Percentiles rank a stretch among this genome's conserved stretches.
These are phyloP conservation scores for Agrilus cyanescens DNA, from an alignment of 2,888 invertebrate genomes.

Conservation along the genomic window DNA sequence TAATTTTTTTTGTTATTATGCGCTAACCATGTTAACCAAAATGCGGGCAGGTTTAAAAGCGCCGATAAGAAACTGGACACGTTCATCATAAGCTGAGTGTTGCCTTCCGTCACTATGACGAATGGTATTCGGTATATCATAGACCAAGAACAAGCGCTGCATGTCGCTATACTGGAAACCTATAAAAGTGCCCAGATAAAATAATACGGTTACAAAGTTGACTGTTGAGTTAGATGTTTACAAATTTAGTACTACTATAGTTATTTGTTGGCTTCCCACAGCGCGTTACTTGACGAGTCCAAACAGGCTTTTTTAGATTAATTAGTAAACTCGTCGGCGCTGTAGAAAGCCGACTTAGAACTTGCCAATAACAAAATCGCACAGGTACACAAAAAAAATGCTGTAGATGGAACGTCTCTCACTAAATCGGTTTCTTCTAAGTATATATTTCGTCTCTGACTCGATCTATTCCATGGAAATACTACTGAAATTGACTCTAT, in stretches of 20 bases:
- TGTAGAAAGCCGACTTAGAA: background rate
- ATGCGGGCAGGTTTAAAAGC: constrained; percentile 14
- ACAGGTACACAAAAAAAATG: too few relatives aligned
- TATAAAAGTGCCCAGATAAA: constrained; percentile 5
- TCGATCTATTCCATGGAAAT: constrained; percentile 12
- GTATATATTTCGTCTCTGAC: background rate
- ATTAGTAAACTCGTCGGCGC: too few relatives aligned
- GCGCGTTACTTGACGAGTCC: too few relatives aligned
- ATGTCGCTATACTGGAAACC: constrained; percentile 12
- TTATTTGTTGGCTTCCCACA: too few relatives aligned
- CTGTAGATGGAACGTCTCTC: too few relatives aligned
- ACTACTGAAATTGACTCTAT: constrained; percentile 14
- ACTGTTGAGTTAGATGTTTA: too few relatives aligned
- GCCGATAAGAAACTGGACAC: constrained; percentile 14
- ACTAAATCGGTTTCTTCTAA: background rate
- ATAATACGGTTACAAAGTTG: background rate
- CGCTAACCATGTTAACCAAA: constrained; percentile 16
- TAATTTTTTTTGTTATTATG: constrained; percentile 15
- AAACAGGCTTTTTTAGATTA: too few relatives aligned
- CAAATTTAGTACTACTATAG: too few relatives aligned
- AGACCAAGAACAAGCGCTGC: constrained; percentile 12
- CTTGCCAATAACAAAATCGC: too few relatives aligned
- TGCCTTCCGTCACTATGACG: constrained; percentile 10
- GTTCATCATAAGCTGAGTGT: constrained; percentile 2
- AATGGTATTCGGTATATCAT: constrained; percentile 14